phyloP scores from a whole-genome alignment of 1,140 invertebrate genomes.

The Neodiprion fabricii region DNA sequence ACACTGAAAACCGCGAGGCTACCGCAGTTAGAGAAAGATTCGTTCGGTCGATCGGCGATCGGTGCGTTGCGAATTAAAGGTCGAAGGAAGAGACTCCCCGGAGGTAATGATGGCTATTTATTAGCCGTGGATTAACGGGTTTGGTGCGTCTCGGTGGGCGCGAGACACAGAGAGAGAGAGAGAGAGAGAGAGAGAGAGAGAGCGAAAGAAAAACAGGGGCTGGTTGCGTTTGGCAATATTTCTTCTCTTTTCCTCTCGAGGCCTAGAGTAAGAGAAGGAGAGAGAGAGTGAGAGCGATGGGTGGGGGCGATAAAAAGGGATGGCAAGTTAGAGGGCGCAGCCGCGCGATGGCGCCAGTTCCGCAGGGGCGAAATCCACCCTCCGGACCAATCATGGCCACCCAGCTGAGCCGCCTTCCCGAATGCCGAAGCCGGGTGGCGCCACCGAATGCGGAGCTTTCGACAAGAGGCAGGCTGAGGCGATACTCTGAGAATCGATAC shows the following conservation, averaged over 20 bases:
- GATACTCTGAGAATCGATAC: too few species aligned
- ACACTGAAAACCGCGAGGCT: too few species aligned
- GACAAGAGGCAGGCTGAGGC: too few species aligned
- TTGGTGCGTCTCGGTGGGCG: conserved; percentile 32
- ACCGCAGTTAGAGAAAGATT: background rate
- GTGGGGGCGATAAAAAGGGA: background rate
- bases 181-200: conserved; percentile 13
- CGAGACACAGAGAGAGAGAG: conserved; percentile 1
- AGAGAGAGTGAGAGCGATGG: background rate
- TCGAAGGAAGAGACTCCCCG: background rate
- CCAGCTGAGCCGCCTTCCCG: too few species aligned
- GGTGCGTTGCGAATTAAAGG: conserved; percentile 8
- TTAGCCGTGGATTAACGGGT: conserved; percentile 38
- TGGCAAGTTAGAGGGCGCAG: background rate
- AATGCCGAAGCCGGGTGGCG: too few species aligned
- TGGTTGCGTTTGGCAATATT: background rate
- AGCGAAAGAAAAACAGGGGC: conserved; percentile 12
- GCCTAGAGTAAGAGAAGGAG: background rate
- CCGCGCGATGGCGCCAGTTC: background rate
- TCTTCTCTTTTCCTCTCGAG: too few species aligned
- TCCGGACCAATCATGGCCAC: too few species aligned
- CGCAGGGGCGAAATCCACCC: too few species aligned
- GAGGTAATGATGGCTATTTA: conserved; percentile 26
- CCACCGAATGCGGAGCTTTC: too few species aligned
- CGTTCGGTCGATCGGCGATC: background rate